These are phyloP conservation scores for Neogobius melanostomus DNA, from an alignment of 2,113 vertebrate species.

Conservation along the genomic window DNA sequence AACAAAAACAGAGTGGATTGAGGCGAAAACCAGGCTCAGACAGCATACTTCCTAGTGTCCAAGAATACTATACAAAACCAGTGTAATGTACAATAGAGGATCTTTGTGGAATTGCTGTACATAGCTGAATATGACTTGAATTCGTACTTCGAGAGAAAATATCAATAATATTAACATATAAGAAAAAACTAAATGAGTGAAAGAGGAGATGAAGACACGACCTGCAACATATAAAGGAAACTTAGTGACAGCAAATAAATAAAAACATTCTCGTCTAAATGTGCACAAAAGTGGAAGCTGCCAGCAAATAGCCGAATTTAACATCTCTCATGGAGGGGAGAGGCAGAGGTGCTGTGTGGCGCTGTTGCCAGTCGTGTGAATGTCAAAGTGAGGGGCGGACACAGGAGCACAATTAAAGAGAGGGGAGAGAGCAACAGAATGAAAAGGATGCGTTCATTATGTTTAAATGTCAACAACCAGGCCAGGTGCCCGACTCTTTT, in stretches of 20 bases:
- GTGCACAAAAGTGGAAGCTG: background rate
- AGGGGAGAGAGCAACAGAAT: slow-evolving; percentile 19
- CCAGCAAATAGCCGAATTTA: slow-evolving; percentile 31
- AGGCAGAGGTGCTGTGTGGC: slow-evolving; percentile 30
- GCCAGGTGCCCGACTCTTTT: slow-evolving; percentile 13
- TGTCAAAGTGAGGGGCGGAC: slow-evolving; percentile 34
- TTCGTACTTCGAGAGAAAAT: no score
- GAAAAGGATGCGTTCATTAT: slow-evolving; percentile 18
- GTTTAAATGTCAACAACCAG: slow-evolving; percentile 25
- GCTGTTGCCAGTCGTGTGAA: slow-evolving; percentile 46
- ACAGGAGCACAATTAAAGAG: slow-evolving; percentile 28
- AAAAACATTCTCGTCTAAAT: background rate
- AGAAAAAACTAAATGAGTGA: background rate
- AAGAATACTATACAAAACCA: no score
- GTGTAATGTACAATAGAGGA: no score
- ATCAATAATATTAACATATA: no score
- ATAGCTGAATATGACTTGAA: background rate
- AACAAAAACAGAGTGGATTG: slow-evolving; percentile 42
- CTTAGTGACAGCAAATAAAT: background rate
- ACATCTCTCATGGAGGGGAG: slow-evolving; percentile 16
- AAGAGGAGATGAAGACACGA: slow-evolving; percentile 1
- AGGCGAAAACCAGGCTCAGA: slow-evolving; percentile 51
- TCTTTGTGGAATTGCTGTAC: no score
- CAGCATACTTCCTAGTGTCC: background rate
- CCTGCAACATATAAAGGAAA: slow-evolving; percentile 11